Percentiles rank a stretch among this genome's conserved stretches.
Conservation (phyloP, 1,140 invertebrate species). For the Orchesella cincta region DNA sequence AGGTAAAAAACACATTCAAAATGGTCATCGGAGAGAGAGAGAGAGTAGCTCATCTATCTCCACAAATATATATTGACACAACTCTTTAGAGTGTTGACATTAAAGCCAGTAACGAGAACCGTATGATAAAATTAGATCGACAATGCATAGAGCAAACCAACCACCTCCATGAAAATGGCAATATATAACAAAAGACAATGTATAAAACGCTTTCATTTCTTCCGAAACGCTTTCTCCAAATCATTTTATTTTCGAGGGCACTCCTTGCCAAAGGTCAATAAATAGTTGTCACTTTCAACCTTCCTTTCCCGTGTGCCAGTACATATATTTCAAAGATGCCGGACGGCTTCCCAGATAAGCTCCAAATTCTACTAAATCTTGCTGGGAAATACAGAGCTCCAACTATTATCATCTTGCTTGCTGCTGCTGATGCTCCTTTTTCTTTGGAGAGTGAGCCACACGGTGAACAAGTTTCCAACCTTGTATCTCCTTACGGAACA, state of each 20-base stretch:
- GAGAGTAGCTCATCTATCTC: neutral
- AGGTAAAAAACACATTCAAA: neutral
- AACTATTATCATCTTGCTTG: no score
- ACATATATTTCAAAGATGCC: neutral
- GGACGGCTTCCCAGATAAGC: constrained; percentile 10
- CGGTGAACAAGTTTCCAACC: no score
- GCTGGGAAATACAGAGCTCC: no score
- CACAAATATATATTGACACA: neutral
- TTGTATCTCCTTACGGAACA: neutral
- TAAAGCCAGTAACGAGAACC: no score
- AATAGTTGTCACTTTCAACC: constrained; percentile 27
- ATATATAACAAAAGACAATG: no score
- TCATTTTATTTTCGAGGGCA: constrained; percentile 21
- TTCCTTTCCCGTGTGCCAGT: no score
- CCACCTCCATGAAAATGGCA: no score
- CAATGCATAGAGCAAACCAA: no score
- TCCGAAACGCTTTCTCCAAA: neutral
- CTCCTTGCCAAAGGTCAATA: constrained; percentile 22
- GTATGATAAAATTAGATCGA: no score
- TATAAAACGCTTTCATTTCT: neutral
- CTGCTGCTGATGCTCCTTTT: no score
- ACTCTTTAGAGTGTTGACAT: constrained; percentile 5
- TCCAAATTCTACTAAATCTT: constrained; percentile 7
- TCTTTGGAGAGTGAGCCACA: no score
- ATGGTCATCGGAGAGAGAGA: neutral